Evolutionary conservation across 2,113 vertebrate genomes (phyloP), one percentile per base, ranked within the genome.

Genomic region (Malurus alboscapulatus): DNA sequence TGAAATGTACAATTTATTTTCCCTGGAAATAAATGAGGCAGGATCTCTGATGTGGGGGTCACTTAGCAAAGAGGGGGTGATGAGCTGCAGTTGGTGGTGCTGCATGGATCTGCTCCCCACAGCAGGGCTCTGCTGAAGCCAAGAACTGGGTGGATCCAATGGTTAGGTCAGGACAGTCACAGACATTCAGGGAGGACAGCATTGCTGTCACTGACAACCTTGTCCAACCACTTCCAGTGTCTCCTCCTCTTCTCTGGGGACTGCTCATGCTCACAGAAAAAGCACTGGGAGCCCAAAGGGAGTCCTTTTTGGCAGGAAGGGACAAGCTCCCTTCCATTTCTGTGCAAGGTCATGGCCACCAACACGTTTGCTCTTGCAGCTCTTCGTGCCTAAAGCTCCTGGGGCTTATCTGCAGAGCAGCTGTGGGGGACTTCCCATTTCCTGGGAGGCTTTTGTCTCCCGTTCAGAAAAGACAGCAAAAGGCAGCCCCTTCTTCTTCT

Each of bases 371-470:
- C 88, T 42, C n/a, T 47, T 55, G 38, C 59, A 86, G 71, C 11
- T 29, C 32, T 86, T 88, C 1, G 0, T 44, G 42, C 55, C 68
- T 62, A 30, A 50, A 66, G 14, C 32, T 87, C 69, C 50, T 30
- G 42, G 5, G 2, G 13, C 6, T 1, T 51, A 30, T 61, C 51
- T 45, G 68, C 48, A 36, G 48, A 71, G 57, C 83, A 87, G 83
- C 90, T 83, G 78, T 27, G 20, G 36, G 48, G 77, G 55, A 86
- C 36, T 91, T 88, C 72, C 80, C 45, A n/a, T 47, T 24, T 75
- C 36, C 50, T 73, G 15, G 16, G 9, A 30, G 20, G 51, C 1
- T 88, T 88, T 92, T 88, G 19, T 59, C 26, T 88, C 30, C 12
- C 0, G 1, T 77, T 79, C 48, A 90, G 67, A 79, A 83, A 34